Evolutionary conservation across 2,888 invertebrate genomes (phyloP).

Genomic region (Drosophila vallismaia): DNA sequence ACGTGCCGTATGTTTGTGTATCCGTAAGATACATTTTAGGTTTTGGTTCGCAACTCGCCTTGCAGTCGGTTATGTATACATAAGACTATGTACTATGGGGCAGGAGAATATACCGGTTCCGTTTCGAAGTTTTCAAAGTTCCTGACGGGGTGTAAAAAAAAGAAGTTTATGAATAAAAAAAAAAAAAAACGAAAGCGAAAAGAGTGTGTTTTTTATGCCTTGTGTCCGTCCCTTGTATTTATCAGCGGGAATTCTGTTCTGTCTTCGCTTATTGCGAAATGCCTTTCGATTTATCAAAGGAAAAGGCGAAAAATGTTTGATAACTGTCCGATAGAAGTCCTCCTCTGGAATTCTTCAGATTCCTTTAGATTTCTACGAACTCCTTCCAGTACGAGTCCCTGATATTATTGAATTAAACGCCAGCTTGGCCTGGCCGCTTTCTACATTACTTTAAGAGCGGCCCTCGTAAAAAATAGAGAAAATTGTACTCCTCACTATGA

Average conservation of each 20-base stretch:
- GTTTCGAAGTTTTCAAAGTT: slow-evolving; percentile 59
- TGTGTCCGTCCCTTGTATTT: slow-evolving; percentile 28
- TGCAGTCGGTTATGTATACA: slow-evolving; percentile 49
- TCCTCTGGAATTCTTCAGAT: slow-evolving; percentile 11
- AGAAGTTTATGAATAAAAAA: slow-evolving; percentile 35
- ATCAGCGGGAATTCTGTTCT: slow-evolving; percentile 19
- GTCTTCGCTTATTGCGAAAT: slow-evolving; percentile 47
- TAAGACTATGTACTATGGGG: slow-evolving; percentile 1
- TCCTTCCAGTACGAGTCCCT: slow-evolving; percentile 8
- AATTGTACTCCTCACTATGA: too few relatives aligned
- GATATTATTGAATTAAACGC: slow-evolving; percentile 52
- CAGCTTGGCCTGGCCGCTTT: slow-evolving; percentile 17
- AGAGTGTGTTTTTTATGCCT: slow-evolving; percentile 32
- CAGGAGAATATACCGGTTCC: slow-evolving; percentile 62
- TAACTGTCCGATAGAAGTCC: slow-evolving; percentile 18
- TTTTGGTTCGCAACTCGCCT: slow-evolving; percentile 40
- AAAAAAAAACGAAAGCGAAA: slow-evolving; percentile 29
- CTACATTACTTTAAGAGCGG: slow-evolving; percentile 9
- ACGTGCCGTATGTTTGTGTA: slow-evolving; percentile 73
- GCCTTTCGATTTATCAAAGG: slow-evolving; percentile 48
- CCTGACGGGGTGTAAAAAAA: slow-evolving; percentile 35
- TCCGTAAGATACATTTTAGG: slow-evolving; percentile 73
- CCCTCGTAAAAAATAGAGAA: slow-evolving; percentile 21
- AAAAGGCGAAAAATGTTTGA: slow-evolving; percentile 21
- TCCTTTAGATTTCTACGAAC: slow-evolving; percentile 13